Evolutionary conservation across 2,113 vertebrate species (phyloP).

Genomic region (Potamarius usumacintae): DNA sequence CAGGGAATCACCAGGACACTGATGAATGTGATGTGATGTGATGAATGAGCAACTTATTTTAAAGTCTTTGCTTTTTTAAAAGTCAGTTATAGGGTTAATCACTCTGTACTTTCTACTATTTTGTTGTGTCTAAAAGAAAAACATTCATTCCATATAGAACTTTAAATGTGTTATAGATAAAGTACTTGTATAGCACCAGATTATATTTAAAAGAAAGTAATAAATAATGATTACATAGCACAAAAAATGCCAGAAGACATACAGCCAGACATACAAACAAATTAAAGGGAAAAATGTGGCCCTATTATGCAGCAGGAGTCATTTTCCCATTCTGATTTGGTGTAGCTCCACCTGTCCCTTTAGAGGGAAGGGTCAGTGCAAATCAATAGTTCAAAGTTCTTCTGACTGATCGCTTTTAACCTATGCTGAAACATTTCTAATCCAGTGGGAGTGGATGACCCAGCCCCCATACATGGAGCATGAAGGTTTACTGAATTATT

Average conservation of each 20-base stretch:
- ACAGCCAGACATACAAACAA: not conserved
- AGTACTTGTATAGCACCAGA: not conserved
- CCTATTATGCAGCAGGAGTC: not conserved
- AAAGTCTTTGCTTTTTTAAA: not conserved
- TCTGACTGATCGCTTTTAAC: not conserved
- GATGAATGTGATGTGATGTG: not conserved
- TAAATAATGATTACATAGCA: not conserved
- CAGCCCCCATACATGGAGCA: not conserved
- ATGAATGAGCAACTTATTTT: not conserved
- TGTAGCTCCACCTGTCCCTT: not conserved
- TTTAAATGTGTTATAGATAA: not conserved
- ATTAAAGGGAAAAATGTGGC: not conserved
- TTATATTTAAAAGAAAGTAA: not conserved
- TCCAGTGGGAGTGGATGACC: not conserved
- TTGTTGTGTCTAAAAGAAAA: not conserved
- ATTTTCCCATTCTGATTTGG: not conserved
- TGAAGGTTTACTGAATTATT: not conserved
- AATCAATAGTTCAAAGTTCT: not conserved
- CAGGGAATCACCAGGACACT: not conserved
- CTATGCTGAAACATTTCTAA: not conserved
- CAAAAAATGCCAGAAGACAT: not conserved
- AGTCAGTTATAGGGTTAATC: not conserved
- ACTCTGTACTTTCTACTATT: not conserved
- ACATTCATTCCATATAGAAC: not conserved
- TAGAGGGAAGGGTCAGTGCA: not conserved